phyloP scores from a whole-genome alignment of 2,888 invertebrate species.

The Diloba caeruleocephala region DNA sequence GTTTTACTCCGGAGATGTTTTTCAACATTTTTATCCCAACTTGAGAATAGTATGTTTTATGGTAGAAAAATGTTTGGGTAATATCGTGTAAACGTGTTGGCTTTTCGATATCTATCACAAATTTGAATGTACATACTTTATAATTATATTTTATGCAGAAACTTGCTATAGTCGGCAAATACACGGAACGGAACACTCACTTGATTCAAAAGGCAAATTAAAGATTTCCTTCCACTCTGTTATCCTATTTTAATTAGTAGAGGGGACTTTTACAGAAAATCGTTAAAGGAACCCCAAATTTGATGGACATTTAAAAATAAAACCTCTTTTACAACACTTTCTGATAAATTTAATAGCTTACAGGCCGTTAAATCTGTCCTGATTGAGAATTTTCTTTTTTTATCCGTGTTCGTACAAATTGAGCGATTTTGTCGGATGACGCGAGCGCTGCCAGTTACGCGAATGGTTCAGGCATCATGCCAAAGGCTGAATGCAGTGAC shows the following conservation, averaged over 20 bases:
- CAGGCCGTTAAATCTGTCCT: conserved; percentile 13
- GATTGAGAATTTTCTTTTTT: conserved; percentile 10
- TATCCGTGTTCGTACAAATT: conserved; percentile 21
- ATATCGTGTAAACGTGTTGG: not conserved
- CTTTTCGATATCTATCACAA: not conserved
- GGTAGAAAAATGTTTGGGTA: conserved; percentile 19
- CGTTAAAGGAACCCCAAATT: conserved; percentile 13
- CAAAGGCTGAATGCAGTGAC: conserved; percentile 39
- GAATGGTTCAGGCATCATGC: conserved; percentile 36
- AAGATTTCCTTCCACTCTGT: conserved; percentile 3
- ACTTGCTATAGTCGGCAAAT: too few relatives aligned
- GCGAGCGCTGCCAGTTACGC: conserved; percentile 38
- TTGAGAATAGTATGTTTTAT: conserved; percentile 11
- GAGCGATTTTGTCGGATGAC: conserved; percentile 15
- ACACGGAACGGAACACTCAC: conserved; percentile 39
- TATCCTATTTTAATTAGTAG: conserved; percentile 23
- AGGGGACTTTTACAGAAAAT: not conserved
- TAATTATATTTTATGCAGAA: too few relatives aligned
- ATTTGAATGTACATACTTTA: too few relatives aligned
- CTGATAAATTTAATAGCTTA: conserved; percentile 29
- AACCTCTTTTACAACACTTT: conserved; percentile 1
- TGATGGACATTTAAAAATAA: conserved; percentile 15
- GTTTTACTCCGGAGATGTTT: conserved; percentile 20
- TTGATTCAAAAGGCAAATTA: conserved; percentile 24
- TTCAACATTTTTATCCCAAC: conserved; percentile 19